Evolutionary conservation across 2,797 vertebrate species (phyloP), one percentile per base, ranked within the genome.

Genomic region (Typhlichthys eigenmanni): DNA sequence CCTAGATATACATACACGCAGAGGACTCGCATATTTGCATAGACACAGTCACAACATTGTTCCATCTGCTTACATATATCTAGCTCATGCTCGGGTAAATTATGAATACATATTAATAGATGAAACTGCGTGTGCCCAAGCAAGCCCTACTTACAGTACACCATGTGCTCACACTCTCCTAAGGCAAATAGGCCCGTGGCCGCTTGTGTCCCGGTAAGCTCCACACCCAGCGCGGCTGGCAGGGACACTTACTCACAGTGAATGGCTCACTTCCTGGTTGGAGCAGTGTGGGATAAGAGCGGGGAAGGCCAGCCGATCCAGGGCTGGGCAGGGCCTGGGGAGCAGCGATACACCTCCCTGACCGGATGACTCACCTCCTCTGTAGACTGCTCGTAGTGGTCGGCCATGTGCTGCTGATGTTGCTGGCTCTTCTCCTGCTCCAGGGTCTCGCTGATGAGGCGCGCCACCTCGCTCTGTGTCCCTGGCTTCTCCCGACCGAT

Each of bases 401-500:
- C 95, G n/a, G 96, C 95, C 14, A 93, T 53, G 54, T 73, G 90
- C 14, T 93, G 84, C 12, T 89, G 87, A 13, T 91, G 86, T 58
- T 87, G 89, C 66, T 93, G 93, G 69, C 92, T 95, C 72, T 92
- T 92, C 81, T 97, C 96, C 73, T 96, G 96, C 83, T 97, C 96
- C 13, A 97, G 88, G 3, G 96, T 96, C 87, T 97, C 96, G 4
- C 94, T 96, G 70, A 97, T 96, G 58, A 97, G 94, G 11, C 95
- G 94, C 1, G 96, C 95, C 54, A 97, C 95, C 85, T 97, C 95
- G 54, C 96, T 97, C 76, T 95, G 95, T 10, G 93, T 90, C 45
- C 96, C 96, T 0, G 96, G 95, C 84, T 94, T 96, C 83, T 96
- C 96, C 65, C 96, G 94, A 60, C 96, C 96, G 91, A 97, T 96